A percentile compares a stretch with the other conserved stretches of the same genome.
Evolutionary conservation across 2,888 invertebrate species (phyloP).

Genomic region (Idaea dimidiata): DNA sequence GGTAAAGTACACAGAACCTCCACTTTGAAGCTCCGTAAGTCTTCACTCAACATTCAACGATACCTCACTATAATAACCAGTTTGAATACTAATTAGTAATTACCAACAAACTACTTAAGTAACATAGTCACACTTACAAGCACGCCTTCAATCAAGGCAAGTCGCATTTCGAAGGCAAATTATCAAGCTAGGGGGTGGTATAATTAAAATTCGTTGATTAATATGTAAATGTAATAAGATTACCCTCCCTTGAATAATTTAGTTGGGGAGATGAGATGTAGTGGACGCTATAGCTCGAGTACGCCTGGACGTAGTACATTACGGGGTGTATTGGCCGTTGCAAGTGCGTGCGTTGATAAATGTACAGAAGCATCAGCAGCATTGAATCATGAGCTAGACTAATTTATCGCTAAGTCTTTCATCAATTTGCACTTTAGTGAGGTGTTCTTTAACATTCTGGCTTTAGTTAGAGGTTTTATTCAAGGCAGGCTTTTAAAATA

Average conservation of each 20-base stretch:
- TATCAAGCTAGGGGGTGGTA: slow-evolving; percentile 84
- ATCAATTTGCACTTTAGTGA: not conserved
- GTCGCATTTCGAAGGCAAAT: slow-evolving; percentile 78
- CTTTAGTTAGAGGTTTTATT: not conserved
- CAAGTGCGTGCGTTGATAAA: slow-evolving; percentile 60
- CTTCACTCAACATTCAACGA: slow-evolving; percentile 16
- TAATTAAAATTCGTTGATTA: slow-evolving; percentile 99
- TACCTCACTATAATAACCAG: slow-evolving; percentile 32
- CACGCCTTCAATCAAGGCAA: slow-evolving; percentile 69
- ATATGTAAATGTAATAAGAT: slow-evolving; percentile 99
- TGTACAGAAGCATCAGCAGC: slow-evolving; percentile 29
- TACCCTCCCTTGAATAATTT: slow-evolving; percentile 95
- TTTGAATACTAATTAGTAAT: slow-evolving; percentile 37
- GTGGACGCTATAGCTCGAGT: slow-evolving; percentile 55
- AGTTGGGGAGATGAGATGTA: slow-evolving; percentile 73
- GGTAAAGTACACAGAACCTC: slow-evolving; percentile 47
- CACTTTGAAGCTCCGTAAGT: slow-evolving; percentile 37
- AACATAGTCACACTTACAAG: slow-evolving; percentile 59
- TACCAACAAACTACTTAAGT: slow-evolving; percentile 59
- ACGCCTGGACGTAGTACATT: slow-evolving; percentile 66
- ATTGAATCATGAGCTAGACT: slow-evolving; percentile 1
- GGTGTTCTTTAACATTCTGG: not conserved
- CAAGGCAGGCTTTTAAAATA: no score
- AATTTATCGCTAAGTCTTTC: slow-evolving; percentile 1
- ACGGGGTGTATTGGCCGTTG: slow-evolving; percentile 60